These are phyloP conservation scores for Balanococcus diminutus DNA, from an alignment of 2,888 invertebrate species.

Conservation along the genomic window DNA sequence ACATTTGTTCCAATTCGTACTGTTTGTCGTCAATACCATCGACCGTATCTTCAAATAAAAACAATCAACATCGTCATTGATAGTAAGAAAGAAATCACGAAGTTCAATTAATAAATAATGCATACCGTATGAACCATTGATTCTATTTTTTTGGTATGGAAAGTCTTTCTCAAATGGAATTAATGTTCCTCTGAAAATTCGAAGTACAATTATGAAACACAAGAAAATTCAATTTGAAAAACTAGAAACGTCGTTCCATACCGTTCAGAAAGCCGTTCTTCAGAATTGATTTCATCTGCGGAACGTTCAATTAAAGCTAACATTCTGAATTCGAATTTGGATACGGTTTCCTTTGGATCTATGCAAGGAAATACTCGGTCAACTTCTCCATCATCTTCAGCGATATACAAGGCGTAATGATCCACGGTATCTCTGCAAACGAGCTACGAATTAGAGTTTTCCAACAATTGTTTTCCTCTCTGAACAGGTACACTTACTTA, in stretches of 20 bases:
- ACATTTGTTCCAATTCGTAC: slow-evolving; percentile 65
- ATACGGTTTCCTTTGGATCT: slow-evolving; percentile 84
- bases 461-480: not conserved
- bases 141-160: slow-evolving; percentile 7
- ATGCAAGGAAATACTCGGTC: slow-evolving; percentile 92
- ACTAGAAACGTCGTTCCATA: not conserved
- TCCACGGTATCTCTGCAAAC: slow-evolving; percentile 66
- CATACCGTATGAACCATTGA: slow-evolving; percentile 5
- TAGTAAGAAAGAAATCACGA: not conserved
- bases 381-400: slow-evolving; percentile 95
- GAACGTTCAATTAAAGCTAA: slow-evolving; percentile 79
- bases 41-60: not conserved
- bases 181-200: not conserved
- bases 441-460: not conserved
- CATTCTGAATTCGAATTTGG: slow-evolving; percentile 90
- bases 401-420: slow-evolving; percentile 88
- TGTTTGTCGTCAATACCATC: slow-evolving; percentile 23
- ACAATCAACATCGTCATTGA: not conserved
- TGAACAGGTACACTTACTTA: slow-evolving; percentile 60
- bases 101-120: not conserved
- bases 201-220: not conserved
- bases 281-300: slow-evolving; percentile 42
- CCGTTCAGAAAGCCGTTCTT: slow-evolving; percentile 9
- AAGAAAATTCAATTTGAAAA: not conserved
- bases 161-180: not conserved